Evolutionary conservation across 1,140 invertebrate species (phyloP).

Genomic region (Calephelis nemesis): DNA sequence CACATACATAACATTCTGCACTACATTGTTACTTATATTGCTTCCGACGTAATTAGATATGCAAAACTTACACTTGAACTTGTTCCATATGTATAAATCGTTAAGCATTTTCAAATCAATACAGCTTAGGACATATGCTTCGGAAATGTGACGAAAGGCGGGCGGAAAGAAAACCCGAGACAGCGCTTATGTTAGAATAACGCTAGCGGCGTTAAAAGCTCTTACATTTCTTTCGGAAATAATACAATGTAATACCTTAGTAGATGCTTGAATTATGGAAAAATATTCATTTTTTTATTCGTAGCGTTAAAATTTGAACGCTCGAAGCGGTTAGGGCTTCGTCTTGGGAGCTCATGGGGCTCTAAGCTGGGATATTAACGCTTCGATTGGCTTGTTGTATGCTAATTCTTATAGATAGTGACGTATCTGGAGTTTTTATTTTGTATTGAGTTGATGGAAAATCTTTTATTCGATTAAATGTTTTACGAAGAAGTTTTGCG

Average conservation of each 20-base stretch:
- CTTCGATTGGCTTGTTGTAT: conserved; percentile 45
- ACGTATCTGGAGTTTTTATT: conserved; percentile 35
- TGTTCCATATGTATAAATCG: conserved; percentile 22
- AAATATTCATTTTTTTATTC: conserved; percentile 75
- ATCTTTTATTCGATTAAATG: too few relatives aligned
- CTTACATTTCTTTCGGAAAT: conserved; percentile 72
- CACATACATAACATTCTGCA: too few relatives aligned
- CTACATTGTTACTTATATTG: too few relatives aligned
- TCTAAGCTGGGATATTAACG: conserved; percentile 68
- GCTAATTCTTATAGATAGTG: conserved; percentile 59
- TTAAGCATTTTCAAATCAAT: conserved; percentile 56
- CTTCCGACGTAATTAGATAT: conserved; percentile 1
- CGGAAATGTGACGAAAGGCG: conserved; percentile 40
- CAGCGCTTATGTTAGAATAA: conserved; percentile 53
- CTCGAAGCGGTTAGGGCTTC: conserved; percentile 39
- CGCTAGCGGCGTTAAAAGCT: conserved; percentile 71
- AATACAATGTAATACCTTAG: conserved; percentile 67
- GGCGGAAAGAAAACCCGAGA: conserved; percentile 43
- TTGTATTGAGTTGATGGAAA: conserved; percentile 18
- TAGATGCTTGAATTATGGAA: conserved; percentile 57
- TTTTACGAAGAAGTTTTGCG: too few relatives aligned
- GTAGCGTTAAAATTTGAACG: conserved; percentile 57
- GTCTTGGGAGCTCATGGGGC: conserved; percentile 49
- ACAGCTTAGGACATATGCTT: conserved; percentile 49
- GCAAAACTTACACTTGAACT: conserved; percentile 19